Evolutionary conservation across 1,140 invertebrate genomes (phyloP), one percentile per base, ranked within the genome.

Genomic region (Helicoverpa zea): DNA sequence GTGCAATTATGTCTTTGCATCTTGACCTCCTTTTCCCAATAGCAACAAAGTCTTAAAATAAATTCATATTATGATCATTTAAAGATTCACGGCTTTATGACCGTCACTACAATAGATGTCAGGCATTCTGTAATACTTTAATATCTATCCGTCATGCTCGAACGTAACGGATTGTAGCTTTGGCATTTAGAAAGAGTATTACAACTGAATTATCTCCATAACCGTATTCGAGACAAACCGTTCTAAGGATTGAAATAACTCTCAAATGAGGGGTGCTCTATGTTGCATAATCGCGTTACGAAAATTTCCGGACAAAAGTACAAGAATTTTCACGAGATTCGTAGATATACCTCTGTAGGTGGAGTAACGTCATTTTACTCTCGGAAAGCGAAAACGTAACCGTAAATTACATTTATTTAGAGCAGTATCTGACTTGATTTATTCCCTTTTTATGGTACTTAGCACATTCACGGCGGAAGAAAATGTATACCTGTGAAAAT

Each of bases 401-500:
- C 81, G 83, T 86, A 86, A 88, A 87, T 88, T 87, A 87, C 82
- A 77, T 87, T 86, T 87, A 88, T 87, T 88, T 87, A 88, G 82
- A 85, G 83, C 81, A 83, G 82, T 84, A 84, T 84, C 84, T 86
- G 84, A 83, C 83, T 84, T 87, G 84, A 85, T 87, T 87, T 87
- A 88, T 88, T 85, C 75, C 49, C 76, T 85, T 86, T 85, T 84
- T 85, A 84, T 86, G 81, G 81, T 81, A 81, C 83, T 87, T 85
- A 87, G 82, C 81, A 84, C 82, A 82, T 84, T 79, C 81, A 79
- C 63, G 54, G 16, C 76, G 63, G 64, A 70, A 70, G 66, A 79
- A 80, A 73, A 64, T 68, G 51, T 64, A 68, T 68, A 68, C 76
- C 76, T 79, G 76, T 54, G 49, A 64, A 52, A 77, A 77, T 77